phyloP scores from a whole-genome alignment of 2,888 invertebrate species.

The Cheiracanthium punctorium region DNA sequence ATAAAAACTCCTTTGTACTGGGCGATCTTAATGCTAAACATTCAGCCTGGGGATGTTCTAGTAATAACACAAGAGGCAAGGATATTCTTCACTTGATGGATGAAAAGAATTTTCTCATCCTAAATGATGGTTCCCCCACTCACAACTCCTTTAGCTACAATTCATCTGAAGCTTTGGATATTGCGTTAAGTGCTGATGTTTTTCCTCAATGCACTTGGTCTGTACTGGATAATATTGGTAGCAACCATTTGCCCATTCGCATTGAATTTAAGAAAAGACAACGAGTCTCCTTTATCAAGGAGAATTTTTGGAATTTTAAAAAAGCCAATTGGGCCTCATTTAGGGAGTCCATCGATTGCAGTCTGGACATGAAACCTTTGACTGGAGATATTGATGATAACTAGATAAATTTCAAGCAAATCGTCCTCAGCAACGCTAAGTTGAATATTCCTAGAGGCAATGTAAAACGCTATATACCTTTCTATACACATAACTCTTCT shows the following conservation, averaged over 20 bases:
- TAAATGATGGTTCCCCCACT: slow-evolving; percentile 14
- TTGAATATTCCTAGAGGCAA: slow-evolving; percentile 8
- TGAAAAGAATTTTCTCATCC: not conserved
- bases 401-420: not conserved
- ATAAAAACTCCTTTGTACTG: not conserved
- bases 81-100: slow-evolving; percentile 2
- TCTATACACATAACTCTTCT: not conserved
- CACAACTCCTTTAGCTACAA: slow-evolving; percentile 13
- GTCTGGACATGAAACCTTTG: not conserved
- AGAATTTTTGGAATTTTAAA: slow-evolving; percentile 27
- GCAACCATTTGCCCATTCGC: slow-evolving; percentile 5
- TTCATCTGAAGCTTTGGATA: slow-evolving; percentile 23
- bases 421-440: not conserved
- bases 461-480: not conserved
- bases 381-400: not conserved
- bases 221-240: slow-evolving; percentile 24
- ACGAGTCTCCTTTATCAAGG: not conserved
- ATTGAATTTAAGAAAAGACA: slow-evolving; percentile 23
- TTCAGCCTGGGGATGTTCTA: not conserved
- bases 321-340: slow-evolving; percentile 12
- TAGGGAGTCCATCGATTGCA: not conserved
- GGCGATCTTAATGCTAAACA: slow-evolving; percentile 26
- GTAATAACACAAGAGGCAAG: not conserved
- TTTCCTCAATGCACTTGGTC: slow-evolving; percentile 11
- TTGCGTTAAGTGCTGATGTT: not conserved